Evolutionary conservation across 2,113 vertebrate species (phyloP).

Genomic region (Varanus salvator): DNA sequence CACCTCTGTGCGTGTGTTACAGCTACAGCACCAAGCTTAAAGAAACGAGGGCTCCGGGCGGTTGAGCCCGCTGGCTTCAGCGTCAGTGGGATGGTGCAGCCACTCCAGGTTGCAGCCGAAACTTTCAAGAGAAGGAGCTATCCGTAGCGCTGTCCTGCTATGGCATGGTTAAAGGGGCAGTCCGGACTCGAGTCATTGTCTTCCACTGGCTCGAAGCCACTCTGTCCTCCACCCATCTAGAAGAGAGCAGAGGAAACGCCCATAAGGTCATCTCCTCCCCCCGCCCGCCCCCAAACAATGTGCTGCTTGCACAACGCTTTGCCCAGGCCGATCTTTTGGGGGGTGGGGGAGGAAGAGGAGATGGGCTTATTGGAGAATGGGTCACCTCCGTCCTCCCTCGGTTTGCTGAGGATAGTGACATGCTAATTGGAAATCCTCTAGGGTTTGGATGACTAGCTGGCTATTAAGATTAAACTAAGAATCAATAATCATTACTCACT

Average conservation of each 20-base stretch:
- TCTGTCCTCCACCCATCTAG: too few relatives aligned
- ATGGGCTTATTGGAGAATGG: neutral
- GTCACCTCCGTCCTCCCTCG: neutral
- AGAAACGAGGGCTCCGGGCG: neutral
- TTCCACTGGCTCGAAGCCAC: too few relatives aligned
- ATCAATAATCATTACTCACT: constrained; percentile 30
- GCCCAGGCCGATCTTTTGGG: too few relatives aligned
- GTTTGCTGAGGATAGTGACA: neutral
- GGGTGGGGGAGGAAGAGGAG: neutral
- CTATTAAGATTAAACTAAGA: constrained; percentile 2
- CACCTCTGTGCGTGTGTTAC: neutral
- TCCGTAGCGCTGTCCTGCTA: too few relatives aligned
- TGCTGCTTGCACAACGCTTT: too few relatives aligned
- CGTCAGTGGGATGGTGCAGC: too few relatives aligned
- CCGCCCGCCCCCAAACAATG: too few relatives aligned
- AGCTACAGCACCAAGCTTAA: neutral
- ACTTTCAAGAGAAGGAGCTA: too few relatives aligned
- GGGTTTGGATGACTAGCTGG: neutral
- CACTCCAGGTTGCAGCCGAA: too few relatives aligned
- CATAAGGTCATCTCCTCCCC: neutral
- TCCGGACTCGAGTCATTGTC: too few relatives aligned
- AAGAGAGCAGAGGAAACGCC: neutral
- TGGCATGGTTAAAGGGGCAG: too few relatives aligned
- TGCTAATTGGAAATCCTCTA: constrained; percentile 12
- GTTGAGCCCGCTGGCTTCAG: too few relatives aligned